Evolutionary conservation across 2,888 invertebrate genomes (phyloP).

Genomic region (Carcina quercana): DNA sequence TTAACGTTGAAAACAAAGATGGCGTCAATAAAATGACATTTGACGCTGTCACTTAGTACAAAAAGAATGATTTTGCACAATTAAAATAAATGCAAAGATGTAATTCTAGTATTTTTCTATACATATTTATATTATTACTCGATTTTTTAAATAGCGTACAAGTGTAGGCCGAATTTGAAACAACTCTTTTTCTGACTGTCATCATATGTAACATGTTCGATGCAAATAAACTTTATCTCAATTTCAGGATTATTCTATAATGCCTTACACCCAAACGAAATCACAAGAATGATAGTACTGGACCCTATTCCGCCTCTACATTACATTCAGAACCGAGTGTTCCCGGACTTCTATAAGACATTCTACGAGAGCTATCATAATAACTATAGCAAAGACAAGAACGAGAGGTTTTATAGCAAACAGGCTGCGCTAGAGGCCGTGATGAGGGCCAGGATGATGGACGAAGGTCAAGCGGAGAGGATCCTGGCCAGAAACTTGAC

Average conservation of each 20-base stretch:
- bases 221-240: background rate
- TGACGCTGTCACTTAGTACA: no score
- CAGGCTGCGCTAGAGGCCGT: constrained; percentile 52
- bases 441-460: constrained; percentile 50
- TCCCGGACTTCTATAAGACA: constrained; percentile 33
- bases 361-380: constrained; percentile 44
- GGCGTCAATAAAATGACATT: no score
- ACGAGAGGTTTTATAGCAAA: constrained; percentile 25
- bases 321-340: no score
- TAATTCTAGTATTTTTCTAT: no score
- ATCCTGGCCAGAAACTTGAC: constrained; percentile 61
- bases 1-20: no score
- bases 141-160: no score
- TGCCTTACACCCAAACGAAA: constrained; percentile 59
- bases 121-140: no score
- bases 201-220: no score
- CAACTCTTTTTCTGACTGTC: no score
- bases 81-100: no score
- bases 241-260: constrained; percentile 50
- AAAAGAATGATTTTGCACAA: no score
- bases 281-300: constrained; percentile 48
- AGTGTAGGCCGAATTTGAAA: no score
- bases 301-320: constrained; percentile 36
- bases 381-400: constrained; percentile 35
- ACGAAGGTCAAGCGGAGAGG: constrained; percentile 53